Base-by-base conservation (phyloP, 2,888 invertebrate species). In the Eupithecia insigniata region DNA sequence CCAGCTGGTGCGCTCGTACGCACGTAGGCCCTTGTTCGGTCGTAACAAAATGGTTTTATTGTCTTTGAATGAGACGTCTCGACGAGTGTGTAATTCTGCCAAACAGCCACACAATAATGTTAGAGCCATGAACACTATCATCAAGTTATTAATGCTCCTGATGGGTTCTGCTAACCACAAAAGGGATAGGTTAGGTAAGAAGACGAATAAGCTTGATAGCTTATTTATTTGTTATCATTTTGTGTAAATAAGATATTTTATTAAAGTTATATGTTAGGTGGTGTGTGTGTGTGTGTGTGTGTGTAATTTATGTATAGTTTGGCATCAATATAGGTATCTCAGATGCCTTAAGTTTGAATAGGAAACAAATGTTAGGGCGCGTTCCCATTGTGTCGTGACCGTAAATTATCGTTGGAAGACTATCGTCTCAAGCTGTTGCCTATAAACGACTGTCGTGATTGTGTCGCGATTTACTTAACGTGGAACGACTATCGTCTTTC, bases 241-340 rank as follows among this genome's bases (percentile, higher is more conserved):
- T 71, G 58, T 75, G 74, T 75, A 75, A 70, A 74, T 74, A 72
- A 72, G 72, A 74, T 69, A 43, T 30, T 74, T 70, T 74, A 74
- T 65, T 1, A 28, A 65, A 46, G 60, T 65, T 55, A 36, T 70
- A 64, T 67, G 39, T 51, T 73, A 70, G 32, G 61, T 34, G 32
- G 32, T 69, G 62, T 62, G 64, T 69, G 36, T 69, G 55, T 69
- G 70, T 67, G 70, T 67, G 68, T 62, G 64, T 64, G 28, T 68
- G 62, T 66, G 67, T 64, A 32, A 65, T 64, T 32, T 58, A 30
- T 36, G 46, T 67, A 30, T n/a, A 30, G 16, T 39, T 28, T 28
- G 7, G 16, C 1, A 14, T n/a, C 12, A 12, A 36, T 32, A 7
- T n/a, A 22, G 34, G 12, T 62, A 51, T 51, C 51, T 51, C 51